Evolutionary conservation across 2,888 invertebrate genomes (phyloP).

Genomic region (Meiosimyza platycephala): DNA sequence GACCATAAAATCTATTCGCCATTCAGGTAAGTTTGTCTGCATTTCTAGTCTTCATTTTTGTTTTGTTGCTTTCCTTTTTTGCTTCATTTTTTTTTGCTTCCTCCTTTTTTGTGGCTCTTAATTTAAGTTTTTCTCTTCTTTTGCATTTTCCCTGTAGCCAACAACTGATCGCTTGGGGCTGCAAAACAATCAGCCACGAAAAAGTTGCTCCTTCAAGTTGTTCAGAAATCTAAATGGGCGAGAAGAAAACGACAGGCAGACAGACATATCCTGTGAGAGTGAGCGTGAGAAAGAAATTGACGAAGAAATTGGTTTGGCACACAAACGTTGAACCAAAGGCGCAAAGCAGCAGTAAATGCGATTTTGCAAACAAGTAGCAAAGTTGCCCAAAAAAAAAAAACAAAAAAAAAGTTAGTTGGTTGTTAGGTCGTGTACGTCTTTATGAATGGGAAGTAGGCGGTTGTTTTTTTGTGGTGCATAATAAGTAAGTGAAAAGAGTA

Average conservation of each 20-base stretch:
- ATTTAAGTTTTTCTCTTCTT: no score
- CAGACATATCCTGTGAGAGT: no score
- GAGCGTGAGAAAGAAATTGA: slow-evolving; percentile 1
- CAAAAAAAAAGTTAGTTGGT: not conserved
- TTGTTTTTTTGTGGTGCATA: no score
- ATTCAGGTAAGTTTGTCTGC: slow-evolving; percentile 26
- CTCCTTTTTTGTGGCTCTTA: not conserved
- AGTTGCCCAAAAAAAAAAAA: slow-evolving; percentile 10
- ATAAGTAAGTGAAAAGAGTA: no score
- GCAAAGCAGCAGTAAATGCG: slow-evolving; percentile 30
- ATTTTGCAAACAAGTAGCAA: slow-evolving; percentile 23
- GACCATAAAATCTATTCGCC: slow-evolving; percentile 34
- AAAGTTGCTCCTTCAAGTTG: slow-evolving; percentile 26
- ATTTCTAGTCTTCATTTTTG: slow-evolving; percentile 3
- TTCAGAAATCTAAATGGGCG: not conserved
- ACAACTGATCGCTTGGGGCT: slow-evolving; percentile 23
- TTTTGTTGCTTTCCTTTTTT: not conserved
- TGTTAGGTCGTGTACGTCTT: not conserved
- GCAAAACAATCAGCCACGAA: slow-evolving; percentile 24
- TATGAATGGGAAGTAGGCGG: no score
- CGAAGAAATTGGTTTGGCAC: slow-evolving; percentile 10
- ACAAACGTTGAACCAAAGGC: slow-evolving; percentile 1
- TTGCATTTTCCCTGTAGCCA: slow-evolving; percentile 1
- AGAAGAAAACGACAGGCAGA: no score
- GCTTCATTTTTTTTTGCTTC: not conserved